phyloP scores from a whole-genome alignment of 2,888 invertebrate genomes.

The Ochropleura leucogaster region DNA sequence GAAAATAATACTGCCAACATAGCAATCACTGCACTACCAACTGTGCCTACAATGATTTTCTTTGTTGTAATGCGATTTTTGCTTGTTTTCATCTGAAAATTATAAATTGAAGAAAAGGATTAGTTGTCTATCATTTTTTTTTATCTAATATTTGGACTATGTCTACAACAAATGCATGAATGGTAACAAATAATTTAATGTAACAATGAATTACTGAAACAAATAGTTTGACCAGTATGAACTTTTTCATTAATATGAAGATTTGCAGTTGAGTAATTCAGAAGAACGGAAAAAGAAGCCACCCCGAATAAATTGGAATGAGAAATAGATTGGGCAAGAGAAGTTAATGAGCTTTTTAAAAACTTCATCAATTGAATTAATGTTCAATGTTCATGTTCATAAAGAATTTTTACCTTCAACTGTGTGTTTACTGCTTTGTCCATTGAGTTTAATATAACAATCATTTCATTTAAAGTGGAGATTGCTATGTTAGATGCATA shows the following conservation, averaged over 20 bases:
- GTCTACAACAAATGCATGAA: too few species aligned
- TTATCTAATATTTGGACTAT: too few species aligned
- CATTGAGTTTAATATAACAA: conserved; percentile 83
- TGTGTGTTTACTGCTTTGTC: conserved; percentile 81
- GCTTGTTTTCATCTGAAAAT: conserved; percentile 72
- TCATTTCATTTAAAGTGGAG: conserved; percentile 81
- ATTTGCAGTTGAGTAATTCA: not conserved
- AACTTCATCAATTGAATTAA: not conserved
- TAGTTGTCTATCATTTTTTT: not conserved
- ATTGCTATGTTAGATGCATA: conserved; percentile 85
- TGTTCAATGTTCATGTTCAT: not conserved
- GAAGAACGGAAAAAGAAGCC: not conserved
- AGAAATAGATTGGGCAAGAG: too few species aligned
- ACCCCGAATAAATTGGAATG: not conserved
- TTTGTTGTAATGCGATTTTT: conserved; percentile 72
- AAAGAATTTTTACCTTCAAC: conserved; percentile 76
- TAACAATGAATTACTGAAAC: too few species aligned
- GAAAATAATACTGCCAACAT: conserved; percentile 80
- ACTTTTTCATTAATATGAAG: not conserved
- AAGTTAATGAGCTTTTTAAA: not conserved
- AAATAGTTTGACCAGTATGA: not conserved
- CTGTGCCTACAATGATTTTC: conserved; percentile 82
- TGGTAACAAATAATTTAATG: too few species aligned
- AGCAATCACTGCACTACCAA: conserved; percentile 81
- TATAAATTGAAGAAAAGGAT: not conserved